Evolutionary conservation across 2,888 invertebrate species (phyloP), one percentile per base, ranked within the genome.

Genomic region (Idaea straminata): DNA sequence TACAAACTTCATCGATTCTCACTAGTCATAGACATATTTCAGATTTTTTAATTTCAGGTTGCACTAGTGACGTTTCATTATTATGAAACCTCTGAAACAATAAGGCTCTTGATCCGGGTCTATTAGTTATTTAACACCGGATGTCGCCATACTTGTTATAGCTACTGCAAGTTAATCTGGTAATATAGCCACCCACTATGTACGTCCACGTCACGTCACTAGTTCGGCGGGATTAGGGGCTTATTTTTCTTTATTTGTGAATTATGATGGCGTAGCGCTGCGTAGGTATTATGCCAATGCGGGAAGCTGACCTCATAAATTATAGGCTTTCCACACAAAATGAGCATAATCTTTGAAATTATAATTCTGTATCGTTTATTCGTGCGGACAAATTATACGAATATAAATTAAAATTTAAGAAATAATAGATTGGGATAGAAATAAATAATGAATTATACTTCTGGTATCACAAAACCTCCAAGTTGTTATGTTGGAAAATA

Each of bases 171-270:
- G 13, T 47, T 13, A 47, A 13, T 13, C 13, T 3, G 47, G 13
- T 13, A 47, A 47, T 47, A 47, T 47, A 7, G 47, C 47, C 47
- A 47, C 47, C 47, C 47, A 47, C 47, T 10, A 10, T 47, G 47
- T 47, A 4, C 7, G 47, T 47, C 10, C 47, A 13, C 47, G 47
- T 47, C 47, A 47, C 47, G 47, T 47, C 47, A 47, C 47, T 47
- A 47, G 47, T 47, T 47, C 13, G 47, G 47, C 47, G 47, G 47
- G 47, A 47, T 47, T 47, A 47, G 47, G 13, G 47, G 47, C 47
- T 47, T 47, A 47, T 47, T 47, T 47, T 47, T 47, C 47, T 47
- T 47, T 47, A 47, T 47, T 47, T 47, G 47, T 47, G 47, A 47
- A 47, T 47, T 47, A 47, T 47, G 10, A 47, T 47, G 47, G 47